Evolutionary conservation across 2,113 vertebrate species (phyloP), one percentile per base, ranked within the genome.

Genomic region (Cavia porcellus): DNA sequence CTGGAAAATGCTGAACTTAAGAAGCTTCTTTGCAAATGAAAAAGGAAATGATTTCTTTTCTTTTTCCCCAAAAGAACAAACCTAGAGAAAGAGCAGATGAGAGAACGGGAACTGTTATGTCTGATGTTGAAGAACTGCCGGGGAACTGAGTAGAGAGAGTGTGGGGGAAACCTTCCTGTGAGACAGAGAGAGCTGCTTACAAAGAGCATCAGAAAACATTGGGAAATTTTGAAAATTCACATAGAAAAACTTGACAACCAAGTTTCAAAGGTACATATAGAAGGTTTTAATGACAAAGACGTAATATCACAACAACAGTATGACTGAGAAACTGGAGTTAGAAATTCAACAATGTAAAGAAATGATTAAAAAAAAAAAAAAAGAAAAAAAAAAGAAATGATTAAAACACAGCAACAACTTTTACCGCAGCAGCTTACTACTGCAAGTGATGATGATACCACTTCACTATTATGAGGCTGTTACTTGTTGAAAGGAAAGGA

Each of bases 11-110:
- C 99, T 24, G 99, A 99, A 98, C 99, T 99, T 81, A 99, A 99
- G 97, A 99, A 99, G 96, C 99, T 99, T 91, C 99, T 99, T 92
- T 99, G 98, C 99, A 99, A 98, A 99, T 99, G 99, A 99, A 99
- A 96, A 99, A 99, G 97, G 99, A 99, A 93, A 99, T 99, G 98
- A 99, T 99, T 79, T 99, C 99, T 55, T 99, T 99, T 96, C 98
- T 99, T 81, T 99, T 99, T 97, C 99, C 99, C 47, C 97, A 98
- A 88, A 99, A 99, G 83, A 97, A 99, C 66, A 98, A 98, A 75
- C 96, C 98, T 79, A 99, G 98, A 95, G 99, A 99, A 89, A 98
- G 97, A 42, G 91, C 98, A 79, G 99, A 99, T 86, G 99, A 99
- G 89, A 98, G 98, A 83, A 97, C 98, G 17, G 99, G 99, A n/a